These are phyloP conservation scores for Rhagonycha fulva DNA, from an alignment of 2,888 invertebrate species.

Conservation along the genomic window DNA sequence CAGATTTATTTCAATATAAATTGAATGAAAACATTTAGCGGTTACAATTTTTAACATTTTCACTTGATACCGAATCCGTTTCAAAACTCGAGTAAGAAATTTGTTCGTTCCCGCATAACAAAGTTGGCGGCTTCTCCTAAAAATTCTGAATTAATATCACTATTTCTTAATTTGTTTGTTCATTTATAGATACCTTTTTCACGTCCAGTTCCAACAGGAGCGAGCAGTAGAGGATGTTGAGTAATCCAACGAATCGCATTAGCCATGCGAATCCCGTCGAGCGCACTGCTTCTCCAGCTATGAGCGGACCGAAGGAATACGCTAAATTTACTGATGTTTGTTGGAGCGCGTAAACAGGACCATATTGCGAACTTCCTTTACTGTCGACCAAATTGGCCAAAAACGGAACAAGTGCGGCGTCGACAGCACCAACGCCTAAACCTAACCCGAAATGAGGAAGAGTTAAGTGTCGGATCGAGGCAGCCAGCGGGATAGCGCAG, in stretches of 20 bases:
- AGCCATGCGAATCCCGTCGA: constrained; percentile 75
- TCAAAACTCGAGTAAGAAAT: constrained; percentile 22
- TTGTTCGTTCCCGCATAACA: constrained; percentile 2
- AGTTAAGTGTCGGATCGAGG: constrained; percentile 60
- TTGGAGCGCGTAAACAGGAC: constrained; percentile 81
- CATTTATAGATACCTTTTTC: constrained; percentile 4
- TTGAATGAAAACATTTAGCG: constrained; percentile 25
- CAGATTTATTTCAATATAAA: constrained; percentile 31
- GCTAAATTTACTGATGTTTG: constrained; percentile 82
- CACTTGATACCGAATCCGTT: constrained; percentile 14
- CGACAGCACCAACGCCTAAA: constrained; percentile 75
- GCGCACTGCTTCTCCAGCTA: constrained; percentile 73
- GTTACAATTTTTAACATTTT: constrained; percentile 16
- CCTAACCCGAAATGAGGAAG: constrained; percentile 81
- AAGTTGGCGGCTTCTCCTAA: background rate
- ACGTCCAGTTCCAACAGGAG: constrained; percentile 59
- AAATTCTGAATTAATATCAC: background rate
- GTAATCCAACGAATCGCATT: constrained; percentile 70
- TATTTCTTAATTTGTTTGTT: background rate
- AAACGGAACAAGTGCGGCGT: constrained; percentile 79
- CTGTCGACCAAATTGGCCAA: constrained; percentile 74
- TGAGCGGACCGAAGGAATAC: constrained; percentile 76
- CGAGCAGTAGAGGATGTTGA: constrained; percentile 73
- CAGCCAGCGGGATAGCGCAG: constrained; percentile 49
- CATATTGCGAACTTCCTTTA: constrained; percentile 67